Evolutionary conservation across 2,113 vertebrate species (phyloP).

Genomic region (Megalops atlanticus): DNA sequence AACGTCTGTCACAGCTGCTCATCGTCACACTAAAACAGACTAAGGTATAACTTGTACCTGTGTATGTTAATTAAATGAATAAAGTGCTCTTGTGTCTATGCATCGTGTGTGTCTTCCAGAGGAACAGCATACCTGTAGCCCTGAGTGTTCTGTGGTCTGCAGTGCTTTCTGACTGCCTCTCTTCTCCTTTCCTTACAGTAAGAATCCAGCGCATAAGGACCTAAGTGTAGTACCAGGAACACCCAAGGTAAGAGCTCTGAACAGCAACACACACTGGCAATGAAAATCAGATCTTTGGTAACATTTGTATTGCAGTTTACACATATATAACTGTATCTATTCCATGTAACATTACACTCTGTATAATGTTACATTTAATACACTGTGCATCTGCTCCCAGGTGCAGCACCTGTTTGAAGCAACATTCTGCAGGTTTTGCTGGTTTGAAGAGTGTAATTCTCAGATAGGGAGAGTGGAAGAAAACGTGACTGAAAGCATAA

Average conservation of each 20-base stretch:
- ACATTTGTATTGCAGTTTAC: too few species aligned
- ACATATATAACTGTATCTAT: too few species aligned
- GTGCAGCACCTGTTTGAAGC: too few species aligned
- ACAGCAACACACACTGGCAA: not conserved
- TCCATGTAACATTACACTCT: too few species aligned
- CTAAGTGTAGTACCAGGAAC: conserved; percentile 83
- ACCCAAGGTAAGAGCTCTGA: conserved; percentile 86
- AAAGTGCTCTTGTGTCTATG: not conserved
- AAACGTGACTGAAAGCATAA: too few species aligned
- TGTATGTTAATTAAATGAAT: too few species aligned
- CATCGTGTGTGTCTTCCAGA: not conserved
- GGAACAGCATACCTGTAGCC: not conserved
- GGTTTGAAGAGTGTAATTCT: too few species aligned
- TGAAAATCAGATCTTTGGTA: not conserved
- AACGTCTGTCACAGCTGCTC: not conserved
- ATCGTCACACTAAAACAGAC: not conserved
- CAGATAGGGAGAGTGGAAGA: too few species aligned
- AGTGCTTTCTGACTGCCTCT: conserved; percentile 10
- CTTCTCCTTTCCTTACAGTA: conserved; percentile 70
- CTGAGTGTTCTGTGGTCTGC: not conserved
- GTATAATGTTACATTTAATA: too few species aligned
- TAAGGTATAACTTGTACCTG: too few species aligned
- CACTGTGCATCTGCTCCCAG: too few species aligned
- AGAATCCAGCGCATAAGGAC: conserved; percentile 91
- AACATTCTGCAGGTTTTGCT: too few species aligned